Base-by-base conservation (phyloP, 2,888 invertebrate species). In the Seira musarum region DNA sequence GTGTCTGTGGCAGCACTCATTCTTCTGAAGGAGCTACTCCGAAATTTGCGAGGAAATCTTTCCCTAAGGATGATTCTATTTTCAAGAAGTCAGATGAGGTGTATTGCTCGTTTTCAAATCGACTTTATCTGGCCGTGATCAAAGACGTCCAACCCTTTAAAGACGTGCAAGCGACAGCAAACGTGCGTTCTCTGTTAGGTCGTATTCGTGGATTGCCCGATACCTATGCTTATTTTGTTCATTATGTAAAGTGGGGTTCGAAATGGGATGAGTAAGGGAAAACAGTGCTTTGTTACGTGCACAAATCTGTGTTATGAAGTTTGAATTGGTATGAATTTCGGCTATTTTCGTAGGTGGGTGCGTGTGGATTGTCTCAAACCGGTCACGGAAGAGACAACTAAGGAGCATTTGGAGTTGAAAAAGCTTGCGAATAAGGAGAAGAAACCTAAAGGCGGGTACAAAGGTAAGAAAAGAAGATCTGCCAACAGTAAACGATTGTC, bases 251-350 rank as follows among this genome's bases (percentile, higher is more conserved):
- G 1, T 73, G 73, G 73, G 40, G 19, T 10, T 25, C 65, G 10
- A 22, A 35, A 0, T 73, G 73, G 73, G 73, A 73, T 35, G 73
- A 73, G 17, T 73, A 65, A 60, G 13, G 13, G n/a, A 8, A 6
- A 60, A 60, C 5, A 60, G 60, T 60, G 17, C 60, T n/a, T 60
- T n/a, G 5, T 6, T 60, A 15, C 5, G 17, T 60, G 60, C 60
- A 60, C 17, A 5, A n/a, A 15, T 60, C 6, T 60, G 13, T 60
- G 5, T 10, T 8, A 60, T n/a, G 5, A 60, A n/a, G n/a, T n/a
- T n/a, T n/a, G n/a, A n/a, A n/a, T n/a, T n/a, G n/a, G n/a, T n/a
- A n/a, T n/a, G n/a, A n/a, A n/a, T n/a, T n/a, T n/a, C n/a, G n/a
- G n/a, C n/a, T n/a, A n/a, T n/a, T n/a, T n/a, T n/a, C n/a, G n/a